These are phyloP conservation scores for Pelochelys cantorii DNA, from an alignment of 2,797 vertebrate genomes.

Conservation along the genomic window DNA sequence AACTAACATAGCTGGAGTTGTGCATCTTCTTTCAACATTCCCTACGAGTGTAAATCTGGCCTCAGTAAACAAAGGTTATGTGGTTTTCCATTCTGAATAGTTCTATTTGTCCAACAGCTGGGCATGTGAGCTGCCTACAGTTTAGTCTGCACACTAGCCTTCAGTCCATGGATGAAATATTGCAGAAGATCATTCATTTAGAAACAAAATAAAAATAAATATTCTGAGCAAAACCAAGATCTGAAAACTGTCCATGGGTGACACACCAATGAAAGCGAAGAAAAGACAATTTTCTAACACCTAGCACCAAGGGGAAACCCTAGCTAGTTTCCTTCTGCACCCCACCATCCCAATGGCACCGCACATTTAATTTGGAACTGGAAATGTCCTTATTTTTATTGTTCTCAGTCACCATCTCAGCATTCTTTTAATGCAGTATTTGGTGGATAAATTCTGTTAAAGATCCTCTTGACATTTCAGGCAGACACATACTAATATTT, in stretches of 20 bases:
- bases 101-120: background rate
- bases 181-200: conserved; percentile 39
- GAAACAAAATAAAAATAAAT: conserved; percentile 64
- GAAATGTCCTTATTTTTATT: conserved; percentile 53
- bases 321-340: background rate
- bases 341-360: background rate
- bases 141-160: conserved; percentile 45
- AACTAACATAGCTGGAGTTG: no score
- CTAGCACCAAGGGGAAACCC: conserved; percentile 13
- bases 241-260: conserved; percentile 57
- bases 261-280: rapidly evolving
- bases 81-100: conserved; percentile 23
- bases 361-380: conserved; percentile 25
- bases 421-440: conserved; percentile 65
- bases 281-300: conserved; percentile 13
- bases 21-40: no score
- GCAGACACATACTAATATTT: conserved; percentile 80
- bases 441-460: conserved; percentile 70
- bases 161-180: conserved; percentile 42
- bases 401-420: conserved; percentile 61
- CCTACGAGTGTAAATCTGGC: background rate
- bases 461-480: conserved; percentile 82
- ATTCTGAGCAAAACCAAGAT: conserved; percentile 29
- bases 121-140: conserved; percentile 16
- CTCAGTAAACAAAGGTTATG: background rate